phyloP scores from a whole-genome alignment of 2,113 vertebrate genomes.

The Tinamus guttatus region DNA sequence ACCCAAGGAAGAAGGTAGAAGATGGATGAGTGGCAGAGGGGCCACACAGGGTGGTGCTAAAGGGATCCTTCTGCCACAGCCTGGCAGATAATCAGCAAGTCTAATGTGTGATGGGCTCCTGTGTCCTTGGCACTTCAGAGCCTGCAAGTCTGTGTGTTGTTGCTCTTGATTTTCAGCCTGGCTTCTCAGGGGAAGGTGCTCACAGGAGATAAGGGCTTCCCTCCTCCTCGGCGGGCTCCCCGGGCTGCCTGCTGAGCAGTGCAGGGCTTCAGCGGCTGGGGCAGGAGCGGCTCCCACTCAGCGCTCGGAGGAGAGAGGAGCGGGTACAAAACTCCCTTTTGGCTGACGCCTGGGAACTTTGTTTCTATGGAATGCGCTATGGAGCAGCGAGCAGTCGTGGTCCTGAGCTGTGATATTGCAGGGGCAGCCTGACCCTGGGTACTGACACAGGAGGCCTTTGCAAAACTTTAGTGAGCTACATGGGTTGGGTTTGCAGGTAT shows the following conservation, averaged over 20 bases:
- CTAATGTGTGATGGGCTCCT: background rate
- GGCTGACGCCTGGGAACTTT: background rate
- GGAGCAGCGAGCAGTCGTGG: background rate
- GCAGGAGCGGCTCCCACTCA: background rate
- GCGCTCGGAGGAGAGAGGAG: background rate
- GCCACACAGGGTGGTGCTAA: background rate
- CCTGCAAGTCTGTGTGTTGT: constrained; percentile 28
- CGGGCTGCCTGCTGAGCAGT: background rate
- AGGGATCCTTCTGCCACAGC: background rate
- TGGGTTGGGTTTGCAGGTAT: background rate
- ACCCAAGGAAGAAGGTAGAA: background rate
- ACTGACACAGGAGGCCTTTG: background rate
- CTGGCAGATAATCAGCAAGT: constrained; percentile 12
- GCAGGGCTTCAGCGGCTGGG: background rate
- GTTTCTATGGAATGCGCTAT: background rate
- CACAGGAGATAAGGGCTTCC: constrained; percentile 1
- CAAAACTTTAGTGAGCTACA: background rate
- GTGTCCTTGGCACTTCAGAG: background rate
- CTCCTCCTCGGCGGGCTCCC: background rate
- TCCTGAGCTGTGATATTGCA: background rate
- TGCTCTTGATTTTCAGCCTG: constrained; percentile 22
- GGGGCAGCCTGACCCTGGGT: background rate
- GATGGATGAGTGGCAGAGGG: background rate
- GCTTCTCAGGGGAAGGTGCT: background rate
- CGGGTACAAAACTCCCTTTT: background rate